A percentile compares a stretch with the other conserved stretches of the same genome.
phyloP scores from a whole-genome alignment of 2,797 vertebrate species.

The Argyrosomus regius region DNA sequence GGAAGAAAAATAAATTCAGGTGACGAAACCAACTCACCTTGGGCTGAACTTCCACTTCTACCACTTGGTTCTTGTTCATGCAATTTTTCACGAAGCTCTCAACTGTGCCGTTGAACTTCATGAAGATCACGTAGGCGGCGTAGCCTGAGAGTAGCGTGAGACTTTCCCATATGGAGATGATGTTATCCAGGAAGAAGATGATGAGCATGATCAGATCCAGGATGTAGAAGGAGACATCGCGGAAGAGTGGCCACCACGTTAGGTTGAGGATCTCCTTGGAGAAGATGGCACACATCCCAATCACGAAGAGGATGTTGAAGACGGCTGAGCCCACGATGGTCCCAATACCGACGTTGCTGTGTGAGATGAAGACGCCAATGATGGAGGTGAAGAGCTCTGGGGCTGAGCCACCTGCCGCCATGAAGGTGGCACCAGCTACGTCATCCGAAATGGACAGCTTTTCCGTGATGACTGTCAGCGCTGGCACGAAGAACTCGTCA shows the following conservation, averaged over 20 bases:
- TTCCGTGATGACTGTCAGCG: slow-evolving; percentile 97
- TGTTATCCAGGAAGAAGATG: slow-evolving; percentile 97
- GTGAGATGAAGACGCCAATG: slow-evolving; percentile 98
- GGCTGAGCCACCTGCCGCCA: slow-evolving; percentile 98
- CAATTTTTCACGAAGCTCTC: slow-evolving; percentile 91
- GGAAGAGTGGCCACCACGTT: slow-evolving; percentile 99
- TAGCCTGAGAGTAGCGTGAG: slow-evolving; percentile 89
- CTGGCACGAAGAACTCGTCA: slow-evolving; percentile 98
- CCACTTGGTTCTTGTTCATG: slow-evolving; percentile 94
- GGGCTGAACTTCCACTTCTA: slow-evolving; percentile 93
- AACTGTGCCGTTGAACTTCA: slow-evolving; percentile 95
- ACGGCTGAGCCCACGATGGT: slow-evolving; percentile 99
- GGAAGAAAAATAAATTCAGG: neutral
- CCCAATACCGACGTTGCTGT: slow-evolving; percentile 98
- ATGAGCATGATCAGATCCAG: slow-evolving; percentile 97
- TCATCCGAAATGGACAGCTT: slow-evolving; percentile 96
- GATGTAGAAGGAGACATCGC: slow-evolving; percentile 98
- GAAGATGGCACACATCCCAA: slow-evolving; percentile 99
- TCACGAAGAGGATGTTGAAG: slow-evolving; percentile 99
- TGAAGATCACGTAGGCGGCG: slow-evolving; percentile 94
- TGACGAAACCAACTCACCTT: slow-evolving; percentile 90
- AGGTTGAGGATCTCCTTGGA: slow-evolving; percentile 97
- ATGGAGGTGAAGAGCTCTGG: slow-evolving; percentile 99
- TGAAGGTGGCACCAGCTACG: slow-evolving; percentile 98
- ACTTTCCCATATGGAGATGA: slow-evolving; percentile 96